Evolutionary conservation across 2,888 invertebrate species (phyloP).

Genomic region (Troides oblongomaculatus): DNA sequence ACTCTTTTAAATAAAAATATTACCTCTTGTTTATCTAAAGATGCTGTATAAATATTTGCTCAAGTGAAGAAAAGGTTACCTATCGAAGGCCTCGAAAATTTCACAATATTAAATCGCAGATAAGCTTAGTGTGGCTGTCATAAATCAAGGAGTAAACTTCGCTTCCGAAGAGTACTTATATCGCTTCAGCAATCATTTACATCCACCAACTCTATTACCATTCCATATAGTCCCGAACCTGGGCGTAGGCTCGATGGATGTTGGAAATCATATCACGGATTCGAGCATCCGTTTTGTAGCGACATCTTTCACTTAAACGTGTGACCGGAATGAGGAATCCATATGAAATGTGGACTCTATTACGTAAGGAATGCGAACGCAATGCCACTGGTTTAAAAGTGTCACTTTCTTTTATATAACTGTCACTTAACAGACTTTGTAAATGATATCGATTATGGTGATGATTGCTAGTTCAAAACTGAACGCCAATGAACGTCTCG

Average conservation of each 20-base stretch:
- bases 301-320: constrained; percentile 70
- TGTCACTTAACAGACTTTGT: constrained; percentile 30
- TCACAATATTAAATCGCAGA: background rate
- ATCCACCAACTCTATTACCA: constrained; percentile 18
- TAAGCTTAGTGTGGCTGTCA: constrained; percentile 2
- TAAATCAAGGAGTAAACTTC: constrained; percentile 19
- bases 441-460: background rate
- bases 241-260: constrained; percentile 26
- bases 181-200: constrained; percentile 25
- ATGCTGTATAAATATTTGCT: too few relatives aligned
- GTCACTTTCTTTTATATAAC: constrained; percentile 69
- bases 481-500: background rate
- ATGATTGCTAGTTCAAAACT: background rate
- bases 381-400: constrained; percentile 41
- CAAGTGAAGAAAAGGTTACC: too few relatives aligned
- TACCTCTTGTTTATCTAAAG: too few relatives aligned
- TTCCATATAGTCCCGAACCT: constrained; percentile 23
- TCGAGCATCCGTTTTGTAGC: constrained; percentile 67
- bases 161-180: constrained; percentile 6
- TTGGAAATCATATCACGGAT: constrained; percentile 44
- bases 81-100: too few relatives aligned
- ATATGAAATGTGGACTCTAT: constrained; percentile 62
- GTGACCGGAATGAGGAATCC: constrained; percentile 61
- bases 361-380: constrained; percentile 70
- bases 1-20: too few relatives aligned